These are phyloP conservation scores for Ailurus styani DNA, from an alignment of 2,113 vertebrate genomes.

Conservation along the genomic window DNA sequence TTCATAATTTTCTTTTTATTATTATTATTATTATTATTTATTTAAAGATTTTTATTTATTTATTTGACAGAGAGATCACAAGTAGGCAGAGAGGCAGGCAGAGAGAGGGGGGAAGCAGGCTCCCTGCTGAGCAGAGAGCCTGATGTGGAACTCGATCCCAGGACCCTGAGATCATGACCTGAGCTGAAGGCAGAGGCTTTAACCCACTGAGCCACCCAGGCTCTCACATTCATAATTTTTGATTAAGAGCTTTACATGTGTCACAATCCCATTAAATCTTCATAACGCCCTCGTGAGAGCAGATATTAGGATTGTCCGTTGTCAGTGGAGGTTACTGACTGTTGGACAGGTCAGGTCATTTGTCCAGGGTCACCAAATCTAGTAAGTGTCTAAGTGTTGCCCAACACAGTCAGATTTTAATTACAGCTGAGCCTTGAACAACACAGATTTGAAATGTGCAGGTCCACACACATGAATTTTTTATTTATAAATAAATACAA, in stretches of 20 bases:
- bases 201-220: too few species aligned
- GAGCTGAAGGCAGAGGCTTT: too few species aligned
- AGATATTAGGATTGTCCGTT: neutral
- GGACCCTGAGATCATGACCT: too few species aligned
- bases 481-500: neutral
- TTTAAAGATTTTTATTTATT: too few species aligned
- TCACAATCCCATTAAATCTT: neutral
- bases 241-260: accelerated
- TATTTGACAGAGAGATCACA: too few species aligned
- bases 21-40: too few species aligned
- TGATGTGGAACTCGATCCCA: too few species aligned
- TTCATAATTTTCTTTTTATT: too few species aligned
- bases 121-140: too few species aligned
- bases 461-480: neutral
- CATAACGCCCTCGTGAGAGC: neutral
- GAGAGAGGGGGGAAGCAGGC: too few species aligned
- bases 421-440: neutral
- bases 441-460: neutral
- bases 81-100: too few species aligned
- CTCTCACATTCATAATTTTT: too few species aligned
- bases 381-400: neutral
- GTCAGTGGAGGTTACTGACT: neutral
- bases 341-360: neutral
- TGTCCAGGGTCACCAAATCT: neutral
- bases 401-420: neutral